Evolutionary conservation across 1,140 invertebrate species (phyloP), one percentile per base, ranked within the genome.

Genomic region (Panagrolaimus sp.): DNA sequence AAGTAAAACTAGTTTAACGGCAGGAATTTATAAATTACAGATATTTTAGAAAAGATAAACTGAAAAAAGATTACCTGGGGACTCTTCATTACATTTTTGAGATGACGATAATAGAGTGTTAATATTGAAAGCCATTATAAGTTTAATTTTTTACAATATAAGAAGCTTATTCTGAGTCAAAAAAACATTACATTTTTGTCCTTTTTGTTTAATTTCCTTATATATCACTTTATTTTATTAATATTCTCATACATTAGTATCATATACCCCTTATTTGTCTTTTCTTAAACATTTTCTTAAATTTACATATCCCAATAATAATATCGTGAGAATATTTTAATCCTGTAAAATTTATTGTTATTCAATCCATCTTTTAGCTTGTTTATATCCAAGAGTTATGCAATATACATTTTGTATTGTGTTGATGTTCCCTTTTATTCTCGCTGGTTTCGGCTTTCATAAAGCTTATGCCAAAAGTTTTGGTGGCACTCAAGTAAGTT

Each of bases 391-490:
- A 38, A 38, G 7, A 38, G 28, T 21, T 21, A 58, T 58, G 52
- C 21, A 21, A 58, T 26, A 28, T 58, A 58, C 52, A 26, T 12
- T n/a, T n/a, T 21, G 17, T 28, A 28, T 28, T 58, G 17, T 58
- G 21, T 12, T 58, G 14, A 28, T 58, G 52, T 21, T 58, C 21
- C 28, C 52, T 28, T 58, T 58, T 58, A 28, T 28, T 58, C 52
- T 58, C 28, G 52, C 52, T n/a, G 52, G 52, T 58, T 58, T 58
- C 52, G 52, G 52, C 52, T 58, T 58, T 58, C 52, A 21, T 21
- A 58, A 28, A 26, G 52, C 52, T 28, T 21, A 21, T 58, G 21
- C 21, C 17, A 58, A 21, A 58, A 58, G 52, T 58, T 58, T 58
- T 28, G 52, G 52, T 58, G 32, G 32, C 52, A 58, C 21, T 21